Evolutionary conservation across 2,888 invertebrate genomes (phyloP), one percentile per base, ranked within the genome.

Genomic region (Ormyrus thymus): DNA sequence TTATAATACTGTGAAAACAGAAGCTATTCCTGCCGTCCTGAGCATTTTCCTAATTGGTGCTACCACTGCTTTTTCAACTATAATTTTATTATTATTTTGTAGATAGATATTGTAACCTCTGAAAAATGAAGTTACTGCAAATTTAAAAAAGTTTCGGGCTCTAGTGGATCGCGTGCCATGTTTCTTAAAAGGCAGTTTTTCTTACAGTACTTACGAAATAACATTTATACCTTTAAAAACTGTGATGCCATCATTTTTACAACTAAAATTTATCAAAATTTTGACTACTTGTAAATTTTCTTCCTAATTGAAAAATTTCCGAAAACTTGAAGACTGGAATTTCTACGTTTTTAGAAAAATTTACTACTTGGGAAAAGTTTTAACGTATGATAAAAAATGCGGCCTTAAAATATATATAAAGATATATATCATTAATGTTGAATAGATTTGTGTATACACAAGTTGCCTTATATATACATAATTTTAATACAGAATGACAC

Each of bases 331-430:
- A 81, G 79, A 81, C 81, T 81, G 79, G 73, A 76, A 65, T 71
- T 74, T 72, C 15, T 66, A 76, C 8, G 29, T 74, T 75, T 75
- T 71, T 62, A 68, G 29, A 78, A 7, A 78, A 64, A 65, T 76
- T 78, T 69, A 72, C 13, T 46, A 64, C 29, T 15, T 50, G 29
- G 66, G 66, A 61, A 73, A 78, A 79, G 76, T 77, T 77, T 76
- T 81, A 78, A 76, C 70, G 66, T 79, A 79, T 79, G 79, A 64
- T 81, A 75, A 77, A 77, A 75, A 81, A 76, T 81, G 79, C 76
- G 78, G 81, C 65, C 73, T 80, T 73, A 76, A 70, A 74, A 77
- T 43, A 73, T 80, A 70, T 77, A 73, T 71, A 48, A 29, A 29
- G 61, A 53, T 80, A 48, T 76, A 69, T 77, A 76, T 81, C 62